Conservation (phyloP, 2,888 invertebrate genomes). For the Lasioglossum oenotherae region DNA sequence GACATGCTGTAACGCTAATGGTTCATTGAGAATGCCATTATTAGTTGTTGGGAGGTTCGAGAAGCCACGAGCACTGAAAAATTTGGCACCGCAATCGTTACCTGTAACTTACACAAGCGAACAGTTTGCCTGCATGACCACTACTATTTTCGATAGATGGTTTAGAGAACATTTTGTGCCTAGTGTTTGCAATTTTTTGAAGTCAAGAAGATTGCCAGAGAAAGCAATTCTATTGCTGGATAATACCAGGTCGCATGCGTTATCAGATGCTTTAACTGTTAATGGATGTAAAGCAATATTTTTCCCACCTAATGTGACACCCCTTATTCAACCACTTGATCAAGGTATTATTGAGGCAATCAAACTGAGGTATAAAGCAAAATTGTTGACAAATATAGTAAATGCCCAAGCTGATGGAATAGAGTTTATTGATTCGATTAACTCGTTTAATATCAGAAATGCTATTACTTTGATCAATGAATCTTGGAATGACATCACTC, state of each 20-base stretch:
- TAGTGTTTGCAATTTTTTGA: not conserved
- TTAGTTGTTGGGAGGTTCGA: not conserved
- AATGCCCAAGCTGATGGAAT: not conserved
- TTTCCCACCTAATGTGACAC: not conserved
- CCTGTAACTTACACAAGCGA: not conserved
- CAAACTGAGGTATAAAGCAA: not conserved
- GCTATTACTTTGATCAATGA: not conserved
- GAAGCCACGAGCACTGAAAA: constrained; percentile 6
- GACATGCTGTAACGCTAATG: not conserved
- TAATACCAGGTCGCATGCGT: not conserved
- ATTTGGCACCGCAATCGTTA: not conserved
- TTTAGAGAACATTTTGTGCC: not conserved
- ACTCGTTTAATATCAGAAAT: not conserved
- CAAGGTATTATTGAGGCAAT: not conserved
- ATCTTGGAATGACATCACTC: not conserved
- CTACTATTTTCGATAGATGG: not conserved
- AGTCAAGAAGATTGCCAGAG: not conserved
- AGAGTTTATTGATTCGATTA: not conserved
- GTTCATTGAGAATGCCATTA: not conserved
- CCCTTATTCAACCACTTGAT: not conserved
- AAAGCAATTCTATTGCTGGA: not conserved
- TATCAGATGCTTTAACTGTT: not conserved
- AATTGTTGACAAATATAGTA: not conserved
- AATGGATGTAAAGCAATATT: not conserved
- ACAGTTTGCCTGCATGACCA: not conserved